Evolutionary conservation across 2,113 vertebrate species (phyloP).

Genomic region (Psilopogon haemacephalus): DNA sequence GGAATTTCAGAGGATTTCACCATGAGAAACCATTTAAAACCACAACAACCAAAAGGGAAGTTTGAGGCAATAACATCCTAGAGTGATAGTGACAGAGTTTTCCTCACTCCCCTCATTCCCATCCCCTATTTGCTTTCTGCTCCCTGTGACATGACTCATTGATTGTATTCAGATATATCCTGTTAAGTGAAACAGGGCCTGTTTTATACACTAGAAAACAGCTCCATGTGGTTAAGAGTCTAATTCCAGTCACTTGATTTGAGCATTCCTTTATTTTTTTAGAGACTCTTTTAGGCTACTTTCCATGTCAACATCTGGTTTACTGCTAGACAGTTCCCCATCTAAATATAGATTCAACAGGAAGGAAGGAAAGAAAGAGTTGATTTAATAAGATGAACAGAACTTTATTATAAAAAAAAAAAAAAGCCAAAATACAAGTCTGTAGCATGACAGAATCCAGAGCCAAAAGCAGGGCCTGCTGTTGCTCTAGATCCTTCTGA

Average conservation of each 20-base stretch:
- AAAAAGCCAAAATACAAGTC: neutral
- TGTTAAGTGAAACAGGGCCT: slow-evolving; percentile 1
- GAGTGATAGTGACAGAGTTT: neutral
- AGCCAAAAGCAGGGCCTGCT: neutral
- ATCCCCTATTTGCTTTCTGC: neutral
- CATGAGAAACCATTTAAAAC: neutral
- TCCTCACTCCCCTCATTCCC: neutral
- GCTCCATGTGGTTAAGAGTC: slow-evolving; percentile 6
- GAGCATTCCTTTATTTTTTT: neutral
- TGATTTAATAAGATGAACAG: slow-evolving; percentile 39
- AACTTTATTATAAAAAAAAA: neutral
- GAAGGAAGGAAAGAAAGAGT: slow-evolving; percentile 27
- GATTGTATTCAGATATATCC: neutral
- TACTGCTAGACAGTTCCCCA: slow-evolving; percentile 17
- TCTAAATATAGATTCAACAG: slow-evolving; percentile 50
- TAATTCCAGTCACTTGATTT: slow-evolving; percentile 30
- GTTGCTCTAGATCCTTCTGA: neutral
- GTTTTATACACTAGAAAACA: slow-evolving; percentile 19
- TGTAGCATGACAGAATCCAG: neutral
- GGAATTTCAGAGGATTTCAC: neutral
- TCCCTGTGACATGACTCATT: neutral
- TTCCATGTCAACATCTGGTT: slow-evolving; percentile 57
- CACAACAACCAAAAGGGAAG: neutral
- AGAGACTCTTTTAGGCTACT: slow-evolving; percentile 20
- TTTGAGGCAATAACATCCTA: neutral